Evolutionary conservation across 2,888 invertebrate species (phyloP), one percentile per base, ranked within the genome.

Genomic region (Hyles lineata): DNA sequence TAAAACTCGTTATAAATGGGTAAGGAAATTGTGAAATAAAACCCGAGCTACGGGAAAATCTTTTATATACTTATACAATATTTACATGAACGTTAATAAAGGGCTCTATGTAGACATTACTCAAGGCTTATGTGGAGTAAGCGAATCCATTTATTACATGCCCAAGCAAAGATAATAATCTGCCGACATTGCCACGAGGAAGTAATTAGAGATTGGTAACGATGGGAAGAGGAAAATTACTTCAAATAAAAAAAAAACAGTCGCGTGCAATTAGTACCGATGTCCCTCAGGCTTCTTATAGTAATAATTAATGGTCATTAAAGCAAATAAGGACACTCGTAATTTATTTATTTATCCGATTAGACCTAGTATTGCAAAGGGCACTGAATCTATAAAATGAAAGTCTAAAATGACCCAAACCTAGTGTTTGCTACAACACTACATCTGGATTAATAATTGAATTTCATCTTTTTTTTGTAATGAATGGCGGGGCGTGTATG

Each of bases 181-280:
- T 29, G 29, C 29, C 25, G 17, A 29, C 61, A 61, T 17, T 29
- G 61, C 29, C 25, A 61, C 19, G 29, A 61, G 61, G 61, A 61
- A 61, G 61, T 61, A 61, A 61, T 61, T 61, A 61, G 29, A 61
- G 61, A 61, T 61, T 25, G 19, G 61, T 55, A 61, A 61, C 25
- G 7, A 29, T 61, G 25, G 61, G 29, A 61, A 19, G 61, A 61
- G 61, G 61, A 61, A 61, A 61, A 61, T 61, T 61, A 61, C 29
- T 61, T 29, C 29, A 61, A 29, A 61, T 61, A 25, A 61, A 29
- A 61, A 59, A 25, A 29, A 55, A 55, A 55, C 55, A n/a, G 55
- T 55, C n/a, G n/a, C 55, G 55, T 55, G 55, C 55, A 55, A 55
- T 55, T 55, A 55, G 55, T 55, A 55, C 7, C 55, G 19, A n/a